Percentiles rank a stretch among this genome's conserved stretches.
Conservation (phyloP, 2,797 vertebrate species). For the Danio albolineatus region DNA sequence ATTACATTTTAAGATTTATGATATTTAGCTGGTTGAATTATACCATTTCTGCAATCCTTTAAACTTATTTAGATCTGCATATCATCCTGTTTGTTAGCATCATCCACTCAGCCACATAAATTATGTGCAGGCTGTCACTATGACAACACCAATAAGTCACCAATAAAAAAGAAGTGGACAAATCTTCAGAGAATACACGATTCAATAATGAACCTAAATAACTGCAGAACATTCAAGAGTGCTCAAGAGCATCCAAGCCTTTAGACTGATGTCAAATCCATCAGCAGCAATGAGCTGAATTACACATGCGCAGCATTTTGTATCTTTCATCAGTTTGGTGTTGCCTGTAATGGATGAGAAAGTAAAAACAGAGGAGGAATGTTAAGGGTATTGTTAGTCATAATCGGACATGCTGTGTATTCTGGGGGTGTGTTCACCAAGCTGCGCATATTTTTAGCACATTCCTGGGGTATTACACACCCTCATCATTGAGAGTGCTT, state of each 20-base stretch:
- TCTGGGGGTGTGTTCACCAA: conserved; percentile 55
- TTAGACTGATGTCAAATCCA: background rate
- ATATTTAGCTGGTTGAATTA: background rate
- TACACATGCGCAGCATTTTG: background rate
- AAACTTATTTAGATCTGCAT: conserved; percentile 2
- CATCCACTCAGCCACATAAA: conserved; percentile 36
- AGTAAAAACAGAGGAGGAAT: conserved; percentile 4
- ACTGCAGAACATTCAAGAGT: background rate
- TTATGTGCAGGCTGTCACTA: conserved; percentile 55
- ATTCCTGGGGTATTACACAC: conserved; percentile 59
- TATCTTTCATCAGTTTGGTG: conserved; percentile 32
- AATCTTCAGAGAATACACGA: background rate
- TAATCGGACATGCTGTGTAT: conserved; percentile 47
- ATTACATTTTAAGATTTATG: background rate
- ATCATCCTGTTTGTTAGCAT: conserved; percentile 24
- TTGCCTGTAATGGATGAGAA: conserved; percentile 30
- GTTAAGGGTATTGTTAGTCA: conserved; percentile 51
- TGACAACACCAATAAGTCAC: conserved; percentile 51
- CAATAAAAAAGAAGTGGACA: conserved; percentile 13
- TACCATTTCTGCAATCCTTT: background rate
- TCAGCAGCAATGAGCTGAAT: background rate
- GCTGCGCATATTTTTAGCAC: conserved; percentile 56
- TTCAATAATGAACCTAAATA: background rate
- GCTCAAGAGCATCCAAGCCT: background rate
- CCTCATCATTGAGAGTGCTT: conserved; percentile 35